Conservation (phyloP, 2,113 vertebrate genomes). For the Gila orcuttii region DNA sequence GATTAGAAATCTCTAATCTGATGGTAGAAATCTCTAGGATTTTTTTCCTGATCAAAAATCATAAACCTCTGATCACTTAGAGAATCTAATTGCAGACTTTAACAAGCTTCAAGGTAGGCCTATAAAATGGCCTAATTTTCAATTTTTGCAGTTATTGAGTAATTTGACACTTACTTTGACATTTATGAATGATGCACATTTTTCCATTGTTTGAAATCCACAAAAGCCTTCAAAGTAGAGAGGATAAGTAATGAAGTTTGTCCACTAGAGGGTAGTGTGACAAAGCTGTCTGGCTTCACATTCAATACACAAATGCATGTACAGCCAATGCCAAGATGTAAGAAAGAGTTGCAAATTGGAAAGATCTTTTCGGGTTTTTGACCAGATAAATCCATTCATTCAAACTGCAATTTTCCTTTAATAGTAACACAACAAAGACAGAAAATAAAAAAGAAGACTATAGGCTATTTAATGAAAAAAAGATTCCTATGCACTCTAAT, state of each 20-base stretch:
- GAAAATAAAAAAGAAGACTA: not conserved
- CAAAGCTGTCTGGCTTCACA: not conserved
- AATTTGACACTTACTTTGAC: not conserved
- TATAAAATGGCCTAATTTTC: not conserved
- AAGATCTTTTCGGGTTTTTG: not conserved
- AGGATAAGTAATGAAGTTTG: not conserved
- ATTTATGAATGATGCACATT: not conserved
- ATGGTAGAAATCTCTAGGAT: too few species aligned
- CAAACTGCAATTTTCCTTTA: not conserved
- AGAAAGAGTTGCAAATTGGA: not conserved
- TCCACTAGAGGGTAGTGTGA: constrained; percentile 44
- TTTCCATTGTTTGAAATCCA: not conserved
- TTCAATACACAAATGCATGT: not conserved
- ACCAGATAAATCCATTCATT: not conserved
- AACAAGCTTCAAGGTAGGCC: not conserved
- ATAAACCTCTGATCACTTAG: not conserved
- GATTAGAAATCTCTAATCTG: too few species aligned
- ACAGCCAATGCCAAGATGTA: not conserved
- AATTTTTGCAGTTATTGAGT: not conserved
- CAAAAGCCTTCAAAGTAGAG: not conserved
- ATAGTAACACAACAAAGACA: not conserved
- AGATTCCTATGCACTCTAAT: not conserved
- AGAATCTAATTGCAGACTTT: not conserved
- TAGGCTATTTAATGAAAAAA: not conserved
- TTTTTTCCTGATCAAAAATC: not conserved